Evolutionary conservation across 2,797 vertebrate species (phyloP), one percentile per base, ranked within the genome.

Genomic region (Hippopotamyrus pictus): DNA sequence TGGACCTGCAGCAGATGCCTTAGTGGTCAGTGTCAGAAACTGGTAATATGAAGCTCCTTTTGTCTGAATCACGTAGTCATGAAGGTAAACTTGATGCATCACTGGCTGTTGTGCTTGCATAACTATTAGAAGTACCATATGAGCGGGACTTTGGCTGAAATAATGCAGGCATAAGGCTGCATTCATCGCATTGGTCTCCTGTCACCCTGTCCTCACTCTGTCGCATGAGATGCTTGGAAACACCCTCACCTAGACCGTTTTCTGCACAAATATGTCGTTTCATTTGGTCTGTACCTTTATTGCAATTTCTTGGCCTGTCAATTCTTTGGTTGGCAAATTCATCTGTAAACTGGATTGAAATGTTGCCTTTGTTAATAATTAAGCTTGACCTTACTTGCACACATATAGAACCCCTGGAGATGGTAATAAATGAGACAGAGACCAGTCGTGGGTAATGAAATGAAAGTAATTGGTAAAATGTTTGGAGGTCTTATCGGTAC

Each of bases 221-320:
- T 65, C 25, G 8, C 22, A 11, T 65, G 62, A 65, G 25, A 65
- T 22, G 22, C 25, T 33, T 14, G 3, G 91, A 90, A 92, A 91
- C 91, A 17, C 17, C 48, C 22, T 25, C 25, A 73, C 19, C 25
- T 44, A 82, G 50, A 19, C 73, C 88, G 76, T 79, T 90, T 91
- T 92, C 91, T 88, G 91, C 92, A 90, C 93, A 90, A 93, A 92
- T 41, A 92, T 92, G 91, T 90, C 91, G 92, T 92, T 91, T 90
- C 92, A 92, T 94, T 94, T 95, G 94, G 94, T 94, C 90, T 92
- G 90, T 93, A 93, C 91, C 94, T 93, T 90, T 93, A 91, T 92
- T 92, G 94, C 90, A 88, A 89, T 54, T 86, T 53, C n/a, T 50
- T 50, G 46, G 37, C 83, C 25, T 86, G n/a, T 29, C 29, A 51